Conservation (phyloP, 2,113 vertebrate genomes). For the Scopus umbretta region DNA sequence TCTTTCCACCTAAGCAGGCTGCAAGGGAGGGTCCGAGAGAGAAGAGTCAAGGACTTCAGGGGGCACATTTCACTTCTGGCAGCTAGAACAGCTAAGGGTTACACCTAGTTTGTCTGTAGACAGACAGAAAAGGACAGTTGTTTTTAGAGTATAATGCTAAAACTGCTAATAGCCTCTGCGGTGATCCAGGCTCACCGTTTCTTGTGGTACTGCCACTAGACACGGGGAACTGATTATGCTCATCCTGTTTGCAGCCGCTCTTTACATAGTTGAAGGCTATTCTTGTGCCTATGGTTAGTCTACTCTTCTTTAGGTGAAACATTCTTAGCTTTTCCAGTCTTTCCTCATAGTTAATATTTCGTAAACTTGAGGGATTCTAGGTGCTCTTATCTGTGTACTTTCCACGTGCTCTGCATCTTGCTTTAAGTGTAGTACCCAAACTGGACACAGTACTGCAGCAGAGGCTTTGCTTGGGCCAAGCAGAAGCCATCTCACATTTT, state of each 20-base stretch:
- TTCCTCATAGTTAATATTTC: not conserved
- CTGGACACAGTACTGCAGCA: constrained; percentile 34
- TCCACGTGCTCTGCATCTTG: not conserved
- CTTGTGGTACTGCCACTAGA: not conserved
- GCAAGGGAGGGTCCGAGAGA: not conserved
- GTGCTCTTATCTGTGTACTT: not conserved
- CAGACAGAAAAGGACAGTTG: not conserved
- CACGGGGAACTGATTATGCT: not conserved
- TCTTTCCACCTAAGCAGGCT: not conserved
- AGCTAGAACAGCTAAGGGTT: not conserved
- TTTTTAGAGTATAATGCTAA: not conserved
- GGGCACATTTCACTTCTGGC: not conserved
- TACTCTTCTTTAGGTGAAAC: not conserved
- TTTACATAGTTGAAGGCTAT: not conserved
- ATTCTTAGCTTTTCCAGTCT: not conserved
- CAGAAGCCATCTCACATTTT: not conserved
- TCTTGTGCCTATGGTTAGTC: not conserved
- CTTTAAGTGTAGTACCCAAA: constrained; percentile 11
- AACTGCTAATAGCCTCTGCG: not conserved
- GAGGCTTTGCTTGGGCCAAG: not conserved
- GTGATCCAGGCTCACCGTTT: not conserved
- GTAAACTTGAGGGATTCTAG: not conserved
- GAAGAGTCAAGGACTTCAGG: not conserved
- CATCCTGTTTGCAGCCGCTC: not conserved
- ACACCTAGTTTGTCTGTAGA: not conserved